Percentiles rank a stretch among this genome's conserved stretches.
phyloP scores from a whole-genome alignment of 2,797 vertebrate species.

The Micromesistius poutassou region DNA sequence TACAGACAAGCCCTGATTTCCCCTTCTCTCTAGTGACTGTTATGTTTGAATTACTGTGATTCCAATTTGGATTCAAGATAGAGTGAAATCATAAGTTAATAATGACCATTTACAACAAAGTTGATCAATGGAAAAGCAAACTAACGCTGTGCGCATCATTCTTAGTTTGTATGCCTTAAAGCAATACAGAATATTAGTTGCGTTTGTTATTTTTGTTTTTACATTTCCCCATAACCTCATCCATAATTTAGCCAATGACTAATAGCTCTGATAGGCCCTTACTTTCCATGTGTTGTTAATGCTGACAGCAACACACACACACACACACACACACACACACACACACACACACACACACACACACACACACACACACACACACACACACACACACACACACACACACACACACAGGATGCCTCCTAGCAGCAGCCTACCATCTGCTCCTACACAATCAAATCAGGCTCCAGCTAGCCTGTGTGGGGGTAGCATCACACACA shows the following conservation, averaged over 20 bases:
- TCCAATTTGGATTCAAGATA: not conserved
- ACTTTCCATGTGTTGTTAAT: not conserved
- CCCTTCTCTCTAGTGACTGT: not conserved
- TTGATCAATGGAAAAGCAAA: not conserved
- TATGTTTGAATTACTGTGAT: not conserved
- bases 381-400: slow-evolving; percentile 30
- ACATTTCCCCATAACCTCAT: not conserved
- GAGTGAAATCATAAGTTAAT: not conserved
- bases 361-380: slow-evolving; percentile 6
- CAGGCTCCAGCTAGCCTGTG: slow-evolving; percentile 66
- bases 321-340: not conserved
- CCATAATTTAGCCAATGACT: not conserved
- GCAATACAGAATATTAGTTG: not conserved
- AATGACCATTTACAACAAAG: not conserved
- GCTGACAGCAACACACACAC: slow-evolving; percentile 18
- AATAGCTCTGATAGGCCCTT: not conserved
- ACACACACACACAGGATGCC: slow-evolving; percentile 36
- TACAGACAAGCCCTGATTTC: no score
- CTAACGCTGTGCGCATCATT: not conserved
- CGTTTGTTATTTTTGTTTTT: not conserved
- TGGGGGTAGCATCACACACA: slow-evolving; percentile 35
- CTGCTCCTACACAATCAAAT: slow-evolving; percentile 78
- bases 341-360: not conserved
- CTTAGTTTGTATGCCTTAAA: not conserved
- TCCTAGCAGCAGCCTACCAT: slow-evolving; percentile 73